Evolutionary conservation across 2,888 invertebrate species (phyloP), one percentile per base, ranked within the genome.

Genomic region (Pristionchus mayeri): DNA sequence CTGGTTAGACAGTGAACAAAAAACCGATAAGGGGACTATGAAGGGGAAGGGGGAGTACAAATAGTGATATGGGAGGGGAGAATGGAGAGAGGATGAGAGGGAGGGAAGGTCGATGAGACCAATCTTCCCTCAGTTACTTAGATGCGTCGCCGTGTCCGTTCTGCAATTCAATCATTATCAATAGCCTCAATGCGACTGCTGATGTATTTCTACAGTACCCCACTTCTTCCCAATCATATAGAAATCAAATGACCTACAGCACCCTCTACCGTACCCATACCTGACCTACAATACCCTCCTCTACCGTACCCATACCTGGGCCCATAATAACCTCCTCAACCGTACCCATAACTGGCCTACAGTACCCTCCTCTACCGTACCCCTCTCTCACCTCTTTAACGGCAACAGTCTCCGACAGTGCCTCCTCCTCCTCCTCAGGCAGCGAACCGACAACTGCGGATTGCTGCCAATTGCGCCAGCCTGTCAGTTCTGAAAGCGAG

Each of bases 401-500:
- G 11, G 27, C 9, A 63, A 9, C 27, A 27, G 44, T 21, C 52
- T 78, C 78, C 21, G 50, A 1, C 50, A 34, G 27, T 27, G 37
- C 24, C 27, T 52, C 81, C 60, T 81, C 81, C 44, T 81, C 81
- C 30, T 81, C 81, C 27, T 81, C 81, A n/a, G 30, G 27, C 44
- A 81, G 30, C n/a, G 54, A 40, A 27, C 40, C 60, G 7, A 30
- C 60, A 16, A 60, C 81, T 3, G 60, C 57, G 0, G 81, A 81
- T 44, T 88, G 88, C 81, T 90, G 90, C 90, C 90, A 91, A 85
- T 88, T 90, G 13, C 91, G 86, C 91, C 91, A 91, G 30, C 91
- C 91, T 37, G 88, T 86, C 44, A 87, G 75, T 54, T 91, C 91
- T 91, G 84, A 75, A 90, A 88, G 18, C n/a, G 13, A 67, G 30